Percentiles rank a stretch among this genome's conserved stretches.
Conservation (phyloP, 1,140 invertebrate genomes). For the Venustaconcha ellipsiformis region DNA sequence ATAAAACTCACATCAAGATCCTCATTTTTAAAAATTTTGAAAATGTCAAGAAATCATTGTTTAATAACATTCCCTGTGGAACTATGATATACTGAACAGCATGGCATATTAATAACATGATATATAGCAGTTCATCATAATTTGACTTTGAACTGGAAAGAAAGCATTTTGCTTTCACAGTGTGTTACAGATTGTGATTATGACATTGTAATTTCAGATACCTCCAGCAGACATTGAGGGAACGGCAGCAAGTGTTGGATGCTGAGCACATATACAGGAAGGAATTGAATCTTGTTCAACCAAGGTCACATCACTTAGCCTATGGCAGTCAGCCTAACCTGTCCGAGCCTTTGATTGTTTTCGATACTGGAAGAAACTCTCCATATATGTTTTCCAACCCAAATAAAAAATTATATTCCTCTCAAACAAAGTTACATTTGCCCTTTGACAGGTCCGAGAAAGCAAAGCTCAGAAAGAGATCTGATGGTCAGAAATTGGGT, state of each 20-base stretch:
- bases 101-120: too few species aligned
- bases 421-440: constrained; percentile 25
- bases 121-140: too few species aligned
- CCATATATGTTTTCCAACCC: constrained; percentile 15
- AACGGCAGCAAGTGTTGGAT: constrained; percentile 10
- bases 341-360: constrained; percentile 1
- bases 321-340: constrained; percentile 31
- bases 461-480: constrained; percentile 24
- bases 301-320: constrained; percentile 8
- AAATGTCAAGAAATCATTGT: too few species aligned
- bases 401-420: constrained; percentile 25
- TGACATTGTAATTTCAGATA: constrained; percentile 7
- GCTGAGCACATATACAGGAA: background rate
- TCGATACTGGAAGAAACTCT: constrained; percentile 24
- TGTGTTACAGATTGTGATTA: too few species aligned
- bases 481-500: constrained; percentile 6
- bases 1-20: too few species aligned
- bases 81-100: too few species aligned
- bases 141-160: too few species aligned
- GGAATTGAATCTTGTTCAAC: background rate
- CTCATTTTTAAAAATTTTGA: too few species aligned
- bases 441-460: constrained; percentile 13
- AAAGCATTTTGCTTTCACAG: too few species aligned
- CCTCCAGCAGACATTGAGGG: constrained; percentile 23
- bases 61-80: too few species aligned